Evolutionary conservation across 2,888 invertebrate genomes (phyloP).

Genomic region (Hofmannophila pseudospretella): DNA sequence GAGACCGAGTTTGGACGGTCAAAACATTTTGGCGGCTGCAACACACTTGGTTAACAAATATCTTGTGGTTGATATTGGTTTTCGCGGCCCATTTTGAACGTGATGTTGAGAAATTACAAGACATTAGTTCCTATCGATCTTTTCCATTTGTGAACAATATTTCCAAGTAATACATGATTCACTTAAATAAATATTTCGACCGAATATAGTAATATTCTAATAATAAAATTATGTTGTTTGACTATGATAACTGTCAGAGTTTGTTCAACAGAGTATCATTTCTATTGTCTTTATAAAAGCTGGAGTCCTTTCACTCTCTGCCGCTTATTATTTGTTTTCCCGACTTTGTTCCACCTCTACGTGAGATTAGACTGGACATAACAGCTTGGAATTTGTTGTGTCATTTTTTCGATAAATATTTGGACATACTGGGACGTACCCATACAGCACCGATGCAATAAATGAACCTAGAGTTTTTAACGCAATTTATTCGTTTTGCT

Average conservation of each 20-base stretch:
- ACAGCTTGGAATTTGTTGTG: no score
- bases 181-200: conserved; percentile 25
- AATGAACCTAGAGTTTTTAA: no score
- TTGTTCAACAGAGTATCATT: conserved; percentile 47
- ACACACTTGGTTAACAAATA: conserved; percentile 47
- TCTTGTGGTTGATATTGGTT: conserved; percentile 53
- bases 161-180: conserved; percentile 26
- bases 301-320: conserved; percentile 38
- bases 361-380: conserved; percentile 29
- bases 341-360: conserved; percentile 25
- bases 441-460: no score
- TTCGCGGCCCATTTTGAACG: conserved; percentile 31
- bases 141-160: conserved; percentile 22
- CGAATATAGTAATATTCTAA: no score
- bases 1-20: conserved; percentile 21
- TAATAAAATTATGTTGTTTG: conserved; percentile 30
- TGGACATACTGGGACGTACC: no score
- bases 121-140: conserved; percentile 41
- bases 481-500: no score
- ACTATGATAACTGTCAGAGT: conserved; percentile 32
- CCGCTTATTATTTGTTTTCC: conserved; percentile 37
- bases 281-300: conserved; percentile 47
- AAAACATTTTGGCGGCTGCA: conserved; percentile 58
- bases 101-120: conserved; percentile 49
- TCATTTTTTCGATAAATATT: no score